phyloP scores from a whole-genome alignment of 2,797 vertebrate species.

The Cephalopachus bancanus region DNA sequence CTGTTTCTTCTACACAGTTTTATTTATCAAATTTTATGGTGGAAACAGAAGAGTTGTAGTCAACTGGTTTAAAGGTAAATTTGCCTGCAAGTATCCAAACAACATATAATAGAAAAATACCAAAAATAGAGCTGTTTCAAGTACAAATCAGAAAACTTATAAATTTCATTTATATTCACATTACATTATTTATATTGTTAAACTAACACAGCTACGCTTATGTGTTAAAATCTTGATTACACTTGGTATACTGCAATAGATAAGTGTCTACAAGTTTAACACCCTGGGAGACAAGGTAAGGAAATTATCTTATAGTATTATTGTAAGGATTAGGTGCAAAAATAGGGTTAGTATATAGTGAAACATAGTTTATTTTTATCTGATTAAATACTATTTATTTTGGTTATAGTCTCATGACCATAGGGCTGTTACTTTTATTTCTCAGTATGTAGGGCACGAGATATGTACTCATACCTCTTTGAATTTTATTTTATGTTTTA shows the following conservation, averaged over 20 bases:
- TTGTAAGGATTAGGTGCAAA: background rate
- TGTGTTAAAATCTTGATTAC: background rate
- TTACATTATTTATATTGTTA: background rate
- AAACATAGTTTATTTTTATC: background rate
- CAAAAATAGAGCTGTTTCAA: background rate
- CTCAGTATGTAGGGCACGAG: background rate
- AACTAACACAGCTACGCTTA: background rate
- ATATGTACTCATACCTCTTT: background rate
- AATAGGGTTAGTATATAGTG: background rate
- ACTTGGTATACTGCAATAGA: background rate
- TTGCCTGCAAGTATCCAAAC: background rate
- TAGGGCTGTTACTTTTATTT: background rate
- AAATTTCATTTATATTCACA: background rate
- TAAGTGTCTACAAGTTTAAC: background rate
- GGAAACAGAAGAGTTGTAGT: background rate
- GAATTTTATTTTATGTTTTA: background rate
- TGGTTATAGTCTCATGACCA: background rate
- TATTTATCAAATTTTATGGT: conserved; percentile 13
- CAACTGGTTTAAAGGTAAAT: background rate
- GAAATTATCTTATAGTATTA: background rate
- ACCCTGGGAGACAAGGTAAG: background rate
- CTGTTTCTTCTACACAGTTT: conserved; percentile 53
- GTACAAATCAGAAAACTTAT: background rate
- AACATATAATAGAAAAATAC: background rate
- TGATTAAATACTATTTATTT: conserved; percentile 25